Evolutionary conservation across 2,797 vertebrate genomes (phyloP).

Genomic region (Babyrousa celebensis): DNA sequence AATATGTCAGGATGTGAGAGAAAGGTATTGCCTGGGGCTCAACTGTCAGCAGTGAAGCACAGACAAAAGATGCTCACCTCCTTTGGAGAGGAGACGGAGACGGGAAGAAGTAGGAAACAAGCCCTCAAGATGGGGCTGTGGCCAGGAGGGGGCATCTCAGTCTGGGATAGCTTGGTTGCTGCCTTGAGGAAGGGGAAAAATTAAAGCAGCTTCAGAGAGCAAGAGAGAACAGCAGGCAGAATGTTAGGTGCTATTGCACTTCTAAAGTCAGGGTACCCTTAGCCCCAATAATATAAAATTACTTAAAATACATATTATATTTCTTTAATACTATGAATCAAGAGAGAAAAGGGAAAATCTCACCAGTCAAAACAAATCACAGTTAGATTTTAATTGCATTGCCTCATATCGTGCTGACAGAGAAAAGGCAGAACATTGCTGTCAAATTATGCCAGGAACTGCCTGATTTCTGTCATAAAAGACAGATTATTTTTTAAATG

Average conservation of each 20-base stretch:
- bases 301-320: slow-evolving; percentile 12
- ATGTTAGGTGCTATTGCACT: not conserved
- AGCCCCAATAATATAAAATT: slow-evolving; percentile 54
- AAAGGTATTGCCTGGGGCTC: not conserved
- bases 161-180: not conserved
- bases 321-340: slow-evolving; percentile 65
- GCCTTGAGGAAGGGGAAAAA: not conserved
- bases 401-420: slow-evolving; percentile 73
- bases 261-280: not conserved
- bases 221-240: not conserved
- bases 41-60: not conserved
- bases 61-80: not conserved
- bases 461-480: slow-evolving; percentile 84
- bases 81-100: not conserved
- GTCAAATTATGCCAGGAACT: slow-evolving; percentile 83
- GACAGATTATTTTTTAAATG: slow-evolving; percentile 86
- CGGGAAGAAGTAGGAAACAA: not conserved
- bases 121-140: not conserved
- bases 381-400: slow-evolving; percentile 82
- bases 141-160: not conserved
- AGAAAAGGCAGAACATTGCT: slow-evolving; percentile 63
- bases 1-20: not conserved
- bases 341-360: slow-evolving; percentile 68
- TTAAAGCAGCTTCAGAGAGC: slow-evolving; percentile 9
- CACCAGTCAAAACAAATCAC: slow-evolving; percentile 76